A percentile compares a stretch with the other conserved stretches of the same genome.
These are phyloP conservation scores for Lepeophtheirus nordmannii DNA, from an alignment of 2,888 invertebrate species.

Conservation along the genomic window DNA sequence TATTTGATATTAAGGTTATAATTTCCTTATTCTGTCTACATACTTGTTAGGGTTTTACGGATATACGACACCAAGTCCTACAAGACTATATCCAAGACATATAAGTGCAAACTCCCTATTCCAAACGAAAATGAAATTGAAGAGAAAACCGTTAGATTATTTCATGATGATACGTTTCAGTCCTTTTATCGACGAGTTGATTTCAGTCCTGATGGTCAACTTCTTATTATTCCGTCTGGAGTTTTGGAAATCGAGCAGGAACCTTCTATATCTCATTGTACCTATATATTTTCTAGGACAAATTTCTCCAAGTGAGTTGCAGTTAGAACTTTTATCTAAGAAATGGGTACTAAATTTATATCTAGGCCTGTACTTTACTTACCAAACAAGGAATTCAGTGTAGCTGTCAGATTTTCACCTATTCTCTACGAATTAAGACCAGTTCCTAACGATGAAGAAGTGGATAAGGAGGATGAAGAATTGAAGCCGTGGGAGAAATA, in stretches of 20 bases:
- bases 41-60: slow-evolving; percentile 8
- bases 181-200: slow-evolving; percentile 78
- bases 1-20: too few species aligned
- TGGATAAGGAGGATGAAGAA: neutral
- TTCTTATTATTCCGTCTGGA: slow-evolving; percentile 74
- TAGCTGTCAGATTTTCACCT: slow-evolving; percentile 69
- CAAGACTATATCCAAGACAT: slow-evolving; percentile 50
- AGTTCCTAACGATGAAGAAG: neutral
- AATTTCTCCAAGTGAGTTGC: slow-evolving; percentile 35
- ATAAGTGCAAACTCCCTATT: slow-evolving; percentile 47
- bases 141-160: slow-evolving; percentile 42
- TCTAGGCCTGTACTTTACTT: slow-evolving; percentile 57
- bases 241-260: slow-evolving; percentile 44
- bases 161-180: slow-evolving; percentile 80
- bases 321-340: neutral
- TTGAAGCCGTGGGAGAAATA: slow-evolving; percentile 25
- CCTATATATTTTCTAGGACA: slow-evolving; percentile 44
- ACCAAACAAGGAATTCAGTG: slow-evolving; percentile 60
- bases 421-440: slow-evolving; percentile 46
- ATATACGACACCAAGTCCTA: slow-evolving; percentile 37
- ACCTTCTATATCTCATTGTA: slow-evolving; percentile 41
- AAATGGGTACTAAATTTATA: neutral
- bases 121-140: slow-evolving; percentile 30
- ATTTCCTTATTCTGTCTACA: neutral
- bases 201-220: slow-evolving; percentile 72